phyloP scores from a whole-genome alignment of 2,113 vertebrate genomes.

The Sula dactylatra region DNA sequence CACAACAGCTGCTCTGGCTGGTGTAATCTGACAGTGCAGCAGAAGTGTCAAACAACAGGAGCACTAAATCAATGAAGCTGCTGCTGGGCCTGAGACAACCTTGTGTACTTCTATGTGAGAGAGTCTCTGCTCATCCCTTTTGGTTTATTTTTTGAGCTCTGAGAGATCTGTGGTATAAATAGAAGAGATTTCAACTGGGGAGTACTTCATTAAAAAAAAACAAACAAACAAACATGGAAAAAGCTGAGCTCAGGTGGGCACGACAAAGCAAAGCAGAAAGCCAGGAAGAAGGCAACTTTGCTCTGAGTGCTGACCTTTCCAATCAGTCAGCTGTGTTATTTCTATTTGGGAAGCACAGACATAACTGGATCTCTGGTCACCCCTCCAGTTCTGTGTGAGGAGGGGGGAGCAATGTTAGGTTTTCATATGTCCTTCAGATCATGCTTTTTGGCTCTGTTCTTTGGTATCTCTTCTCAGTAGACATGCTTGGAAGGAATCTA shows the following conservation, averaged over 20 bases:
- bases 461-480: neutral
- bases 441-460: neutral
- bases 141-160: neutral
- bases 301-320: neutral
- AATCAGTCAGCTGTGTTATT: neutral
- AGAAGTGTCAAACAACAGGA: neutral
- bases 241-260: neutral
- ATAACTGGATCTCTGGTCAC: neutral
- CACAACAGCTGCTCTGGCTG: neutral
- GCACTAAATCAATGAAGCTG: neutral
- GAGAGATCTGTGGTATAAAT: neutral
- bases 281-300: neutral
- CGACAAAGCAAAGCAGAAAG: conserved; percentile 13
- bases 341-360: neutral
- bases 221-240: neutral
- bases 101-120: neutral
- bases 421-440: neutral
- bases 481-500: neutral
- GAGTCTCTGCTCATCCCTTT: neutral
- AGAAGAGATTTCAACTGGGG: neutral
- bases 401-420: neutral
- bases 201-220: neutral
- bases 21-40: neutral
- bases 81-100: neutral
- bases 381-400: neutral